phyloP scores from a whole-genome alignment of 2,797 vertebrate genomes.

The Poecile montanus region DNA sequence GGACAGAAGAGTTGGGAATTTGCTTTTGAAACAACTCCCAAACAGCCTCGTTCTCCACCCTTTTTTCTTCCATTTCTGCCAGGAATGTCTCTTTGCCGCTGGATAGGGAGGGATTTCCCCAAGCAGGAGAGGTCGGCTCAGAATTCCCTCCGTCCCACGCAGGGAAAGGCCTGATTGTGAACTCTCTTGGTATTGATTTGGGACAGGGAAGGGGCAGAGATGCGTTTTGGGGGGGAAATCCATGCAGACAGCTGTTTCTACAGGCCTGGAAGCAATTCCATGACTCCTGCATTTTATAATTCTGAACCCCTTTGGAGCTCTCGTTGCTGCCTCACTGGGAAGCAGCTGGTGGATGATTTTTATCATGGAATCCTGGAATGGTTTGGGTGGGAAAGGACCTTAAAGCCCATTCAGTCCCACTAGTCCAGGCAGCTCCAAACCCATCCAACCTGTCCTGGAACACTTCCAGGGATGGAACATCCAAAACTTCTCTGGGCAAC shows the following conservation, averaged over 20 bases:
- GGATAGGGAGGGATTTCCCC: not conserved
- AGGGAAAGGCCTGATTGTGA: constrained; percentile 44
- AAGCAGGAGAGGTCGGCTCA: not conserved
- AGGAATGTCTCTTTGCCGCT: constrained; percentile 2
- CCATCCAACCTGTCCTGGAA: not conserved
- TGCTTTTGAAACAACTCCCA: constrained; percentile 60
- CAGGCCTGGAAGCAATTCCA: not conserved
- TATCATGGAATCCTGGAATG: not conserved
- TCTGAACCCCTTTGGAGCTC: not conserved
- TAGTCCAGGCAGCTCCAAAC: not conserved
- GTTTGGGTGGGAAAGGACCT: not conserved
- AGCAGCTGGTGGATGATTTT: not conserved
- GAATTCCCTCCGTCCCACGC: not conserved
- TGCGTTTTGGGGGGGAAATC: rapidly evolving
- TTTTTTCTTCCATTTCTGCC: constrained; percentile 1
- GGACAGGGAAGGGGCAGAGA: not conserved
- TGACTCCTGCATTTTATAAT: not conserved
- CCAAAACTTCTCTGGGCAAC: not conserved
- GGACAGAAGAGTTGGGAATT: constrained; percentile 18
- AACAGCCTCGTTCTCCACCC: not conserved
- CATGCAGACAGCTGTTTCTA: not conserved
- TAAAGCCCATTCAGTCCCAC: not conserved
- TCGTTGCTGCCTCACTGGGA: not conserved
- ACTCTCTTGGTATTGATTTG: not conserved
- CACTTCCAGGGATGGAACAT: not conserved